phyloP scores from a whole-genome alignment of 1,140 invertebrate genomes.

The Oryzaephilus surinamensis region DNA sequence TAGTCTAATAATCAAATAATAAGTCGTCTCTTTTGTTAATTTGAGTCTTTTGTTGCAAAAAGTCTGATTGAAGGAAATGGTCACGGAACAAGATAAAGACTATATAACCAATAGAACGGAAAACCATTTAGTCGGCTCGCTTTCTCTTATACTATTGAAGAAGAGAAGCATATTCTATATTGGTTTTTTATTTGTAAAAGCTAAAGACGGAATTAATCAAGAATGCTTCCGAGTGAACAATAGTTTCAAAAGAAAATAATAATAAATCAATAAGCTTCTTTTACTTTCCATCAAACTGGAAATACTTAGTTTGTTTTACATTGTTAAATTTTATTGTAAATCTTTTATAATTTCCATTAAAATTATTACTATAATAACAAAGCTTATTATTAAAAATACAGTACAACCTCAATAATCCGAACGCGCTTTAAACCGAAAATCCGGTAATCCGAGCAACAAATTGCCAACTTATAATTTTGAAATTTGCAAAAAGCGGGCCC shows the following conservation, averaged over 20 bases:
- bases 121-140: constrained; percentile 17
- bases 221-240: constrained; percentile 14
- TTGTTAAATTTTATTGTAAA: no score
- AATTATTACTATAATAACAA: no score
- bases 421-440: no score
- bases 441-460: no score
- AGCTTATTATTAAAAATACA: no score
- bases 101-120: constrained; percentile 12
- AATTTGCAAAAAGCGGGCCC: no score
- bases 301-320: no score
- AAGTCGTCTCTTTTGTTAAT: constrained; percentile 4
- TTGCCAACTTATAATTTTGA: no score
- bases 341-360: no score
- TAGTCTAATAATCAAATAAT: constrained; percentile 10
- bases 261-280: constrained; percentile 16
- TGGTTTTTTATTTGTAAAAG: constrained; percentile 16
- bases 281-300: constrained; percentile 10
- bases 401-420: no score
- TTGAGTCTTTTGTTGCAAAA: no score
- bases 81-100: constrained; percentile 2
- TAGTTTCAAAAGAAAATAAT: constrained; percentile 18
- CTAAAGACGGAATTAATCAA: constrained; percentile 17
- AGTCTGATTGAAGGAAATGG: constrained; percentile 2
- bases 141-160: constrained; percentile 15
- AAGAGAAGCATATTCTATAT: constrained; percentile 10